Evolutionary conservation across 2,113 vertebrate species (phyloP).

Genomic region (Ivindomyrus marchei): DNA sequence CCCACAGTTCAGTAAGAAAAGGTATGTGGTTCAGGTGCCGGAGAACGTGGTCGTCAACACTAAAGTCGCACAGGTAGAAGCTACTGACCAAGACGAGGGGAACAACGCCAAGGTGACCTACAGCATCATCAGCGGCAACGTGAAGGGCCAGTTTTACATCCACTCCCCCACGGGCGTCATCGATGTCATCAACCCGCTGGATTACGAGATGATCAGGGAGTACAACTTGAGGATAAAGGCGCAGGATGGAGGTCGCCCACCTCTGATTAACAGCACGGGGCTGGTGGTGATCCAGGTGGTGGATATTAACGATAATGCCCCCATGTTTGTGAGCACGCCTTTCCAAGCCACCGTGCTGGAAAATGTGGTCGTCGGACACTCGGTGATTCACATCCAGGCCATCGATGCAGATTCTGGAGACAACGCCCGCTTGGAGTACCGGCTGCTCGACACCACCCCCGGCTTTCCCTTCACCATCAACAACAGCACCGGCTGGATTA

Average conservation of each 20-base stretch:
- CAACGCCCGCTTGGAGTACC: constrained; percentile 81
- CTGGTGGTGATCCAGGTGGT: constrained; percentile 87
- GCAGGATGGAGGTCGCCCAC: constrained; percentile 90
- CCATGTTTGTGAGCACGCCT: constrained; percentile 95
- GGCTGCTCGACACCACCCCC: constrained; percentile 62
- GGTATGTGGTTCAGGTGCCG: constrained; percentile 78
- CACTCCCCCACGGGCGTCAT: constrained; percentile 82
- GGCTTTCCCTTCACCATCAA: constrained; percentile 87
- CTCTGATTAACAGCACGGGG: constrained; percentile 85
- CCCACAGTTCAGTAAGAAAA: constrained; percentile 88
- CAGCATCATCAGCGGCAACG: constrained; percentile 90
- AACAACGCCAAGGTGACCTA: constrained; percentile 89
- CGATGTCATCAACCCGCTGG: constrained; percentile 85
- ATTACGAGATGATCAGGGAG: constrained; percentile 84
- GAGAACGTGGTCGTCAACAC: constrained; percentile 82
- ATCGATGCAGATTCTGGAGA: constrained; percentile 87
- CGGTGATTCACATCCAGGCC: constrained; percentile 88
- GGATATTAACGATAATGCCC: constrained; percentile 89
- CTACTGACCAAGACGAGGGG: constrained; percentile 79
- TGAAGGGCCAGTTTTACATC: constrained; percentile 90
- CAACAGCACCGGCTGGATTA: constrained; percentile 94
- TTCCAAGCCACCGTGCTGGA: constrained; percentile 91
- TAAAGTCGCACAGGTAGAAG: constrained; percentile 79
- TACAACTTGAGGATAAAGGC: constrained; percentile 89
- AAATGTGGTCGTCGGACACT: constrained; percentile 81